Evolutionary conservation across 2,113 vertebrate species (phyloP), one percentile per base, ranked within the genome.

Genomic region (Podiceps cristatus): DNA sequence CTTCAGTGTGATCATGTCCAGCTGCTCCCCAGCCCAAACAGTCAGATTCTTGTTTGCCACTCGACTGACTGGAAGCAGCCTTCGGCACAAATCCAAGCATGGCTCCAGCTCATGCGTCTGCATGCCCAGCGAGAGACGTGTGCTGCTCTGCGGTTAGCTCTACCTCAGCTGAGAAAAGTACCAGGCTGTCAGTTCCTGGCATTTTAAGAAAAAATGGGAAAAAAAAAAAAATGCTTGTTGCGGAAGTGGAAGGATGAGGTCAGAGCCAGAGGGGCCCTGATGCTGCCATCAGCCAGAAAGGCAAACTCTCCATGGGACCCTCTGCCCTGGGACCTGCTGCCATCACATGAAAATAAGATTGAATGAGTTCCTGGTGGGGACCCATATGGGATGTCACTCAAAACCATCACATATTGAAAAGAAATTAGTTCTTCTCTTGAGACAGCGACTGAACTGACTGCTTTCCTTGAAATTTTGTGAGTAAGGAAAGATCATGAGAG

Each of bases 121-220:
- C 47, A 47, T 16, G 28, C 25, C 49, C 13, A 27, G n/a, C 0
- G 0, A 74, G 42, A 71, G 47, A 63, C 0, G 0, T 11, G 55
- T 2, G 7, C n/a, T 76, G 22, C 25, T 47, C 72, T 91, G 96
- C 0, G 52, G 86, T 89, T 50, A 89, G 64, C 40, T 67, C 79
- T 77, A 3, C 64, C 42, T 77, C 68, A 50, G 37, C 42, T 64
- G 42, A 93, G 64, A 67, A 77, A 92, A 93, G 77, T 20, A 78
- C 56, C 50, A 78, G n/a, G 13, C 29, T 78, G 37, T 50, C 64
- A 44, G 47, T 82, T 96, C 80, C 93, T 45, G 68, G 80, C 47
- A 93, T 81, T 91, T 63, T 77, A 35, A 63, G 22, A 69, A 88
- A 78, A 93, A 81, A 11, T 3, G 29, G 27, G 80, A 92, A 68